Base-by-base conservation (phyloP, 2,113 vertebrate species). In the Balaeniceps rex region DNA sequence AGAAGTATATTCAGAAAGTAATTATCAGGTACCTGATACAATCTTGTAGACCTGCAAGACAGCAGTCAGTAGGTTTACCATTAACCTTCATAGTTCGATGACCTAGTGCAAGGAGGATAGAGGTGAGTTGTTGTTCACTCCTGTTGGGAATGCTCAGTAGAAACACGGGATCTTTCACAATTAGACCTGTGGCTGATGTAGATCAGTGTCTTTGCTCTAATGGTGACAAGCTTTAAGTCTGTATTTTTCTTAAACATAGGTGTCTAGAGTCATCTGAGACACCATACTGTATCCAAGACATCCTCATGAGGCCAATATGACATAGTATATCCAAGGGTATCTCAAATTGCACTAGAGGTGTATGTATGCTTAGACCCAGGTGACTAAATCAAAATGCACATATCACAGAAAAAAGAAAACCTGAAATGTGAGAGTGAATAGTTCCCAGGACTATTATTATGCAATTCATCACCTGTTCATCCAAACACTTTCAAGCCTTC, bases 1-100 rank as follows among this genome's bases (percentile, higher is more conserved):
- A 58, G n/a, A 66, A 90, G 34, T 40, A 57, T 42, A 76, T 49
- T 87, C 42, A 88, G 46, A 89, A 88, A 88, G 82, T 65, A 93
- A 84, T 83, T 81, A 52, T 60, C 69, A 93, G 34, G 34, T 58
- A 47, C 23, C 21, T 87, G 92, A 65, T 78, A 61, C 11, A 51
- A 64, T 68, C 52, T 88, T 47, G 46, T 6, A 84, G 23, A 66
- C 36, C 42, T 88, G 25, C 23, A 91, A 88, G 44, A 17, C 72
- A 74, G 26, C 16, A 64, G 47, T 52, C 25, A 65, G 34, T 21
- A 68, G 11, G 25, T 78, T 95, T 91, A 49, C 57, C 72, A 70
- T 52, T 79, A 79, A 79, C 52, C 21, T 90, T 74, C 61, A 29
- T 15, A 70, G 14, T 26, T 85, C 31, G 23, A 33, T 83, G 63